Evolutionary conservation across 2,113 vertebrate species (phyloP), one percentile per base, ranked within the genome.

Genomic region (Caretta caretta): DNA sequence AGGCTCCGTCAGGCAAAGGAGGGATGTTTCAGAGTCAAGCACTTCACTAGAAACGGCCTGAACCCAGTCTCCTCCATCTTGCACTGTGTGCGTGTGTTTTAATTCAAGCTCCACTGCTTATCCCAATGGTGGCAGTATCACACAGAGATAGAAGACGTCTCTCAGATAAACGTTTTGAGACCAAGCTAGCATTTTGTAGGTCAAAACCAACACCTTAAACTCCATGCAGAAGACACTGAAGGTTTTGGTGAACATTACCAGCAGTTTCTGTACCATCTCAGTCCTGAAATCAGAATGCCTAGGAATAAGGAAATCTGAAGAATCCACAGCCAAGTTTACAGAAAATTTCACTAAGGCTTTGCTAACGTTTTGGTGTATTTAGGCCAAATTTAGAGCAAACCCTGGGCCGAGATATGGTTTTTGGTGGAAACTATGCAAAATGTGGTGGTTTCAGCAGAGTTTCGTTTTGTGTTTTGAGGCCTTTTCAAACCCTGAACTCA

Each of bases 381-480:
- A 83, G 80, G 76, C 35, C 83, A 54, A 87, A 82, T 51, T 65
- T 29, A 95, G 49, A 80, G 53, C 9, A 8, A 95, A 49, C 50
- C 35, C 16, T 29, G 6, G 38, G 84, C 42, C 49, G 65, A 38
- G 81, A 78, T 49, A 96, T 86, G 92, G 80, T 7, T 88, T 95
- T 88, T 93, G 94, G 89, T 89, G 83, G 96, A 97, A 98, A 96
- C 50, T 93, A 95, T 92, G 83, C 92, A 97, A 97, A 97, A 46
- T 7, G 19, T 19, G 3, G 57, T 94, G 90, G 89, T 91, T 96
- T 97, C 94, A 85, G 78, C 42, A 83, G 53, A 93, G 96, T 96
- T 96, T 95, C 76, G 0, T 59, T 92, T 65, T 85, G 53, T 78
- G 62, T 72, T 88, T 95, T 87, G 69, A 31, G 79, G 59, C 94